Evolutionary conservation across 2,113 vertebrate genomes (phyloP).

Genomic region (Ciconia maguari): DNA sequence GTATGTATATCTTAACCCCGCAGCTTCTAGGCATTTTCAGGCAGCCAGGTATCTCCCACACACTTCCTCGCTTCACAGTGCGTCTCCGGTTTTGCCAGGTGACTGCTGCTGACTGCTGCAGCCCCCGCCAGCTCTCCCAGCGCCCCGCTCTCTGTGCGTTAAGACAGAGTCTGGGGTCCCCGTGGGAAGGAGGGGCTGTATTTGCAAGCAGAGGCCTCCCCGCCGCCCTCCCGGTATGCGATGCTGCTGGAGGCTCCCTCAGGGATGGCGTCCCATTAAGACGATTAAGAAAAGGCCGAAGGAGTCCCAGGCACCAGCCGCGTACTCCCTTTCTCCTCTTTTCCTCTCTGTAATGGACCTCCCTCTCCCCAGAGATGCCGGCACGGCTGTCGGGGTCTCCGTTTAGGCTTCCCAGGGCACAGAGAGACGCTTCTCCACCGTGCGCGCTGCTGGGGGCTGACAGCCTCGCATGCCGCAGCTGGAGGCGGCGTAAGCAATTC

Average conservation of each 20-base stretch:
- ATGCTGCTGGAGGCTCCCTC: background rate
- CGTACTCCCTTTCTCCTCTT: background rate
- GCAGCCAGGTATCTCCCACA: background rate
- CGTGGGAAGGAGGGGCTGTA: background rate
- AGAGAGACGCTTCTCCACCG: fast-evolving
- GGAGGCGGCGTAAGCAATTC: background rate
- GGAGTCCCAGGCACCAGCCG: background rate
- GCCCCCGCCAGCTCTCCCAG: background rate
- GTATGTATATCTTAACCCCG: background rate
- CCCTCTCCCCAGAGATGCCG: background rate
- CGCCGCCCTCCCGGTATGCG: fast-evolving
- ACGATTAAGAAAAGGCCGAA: background rate
- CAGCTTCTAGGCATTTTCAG: background rate
- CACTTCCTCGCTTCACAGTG: background rate
- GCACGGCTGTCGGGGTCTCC: background rate
- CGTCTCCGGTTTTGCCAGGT: background rate
- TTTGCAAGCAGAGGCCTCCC: background rate
- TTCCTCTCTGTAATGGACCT: too few species aligned
- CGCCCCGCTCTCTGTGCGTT: background rate
- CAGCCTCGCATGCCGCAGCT: background rate
- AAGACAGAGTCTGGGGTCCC: too few species aligned
- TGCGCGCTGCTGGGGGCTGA: background rate
- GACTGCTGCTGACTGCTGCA: background rate
- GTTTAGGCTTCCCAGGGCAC: background rate
- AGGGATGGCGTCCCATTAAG: background rate